Percentiles rank a stretch among this genome's conserved stretches.
phyloP scores from a whole-genome alignment of 2,113 vertebrate genomes.

The Aptenodytes patagonicus region DNA sequence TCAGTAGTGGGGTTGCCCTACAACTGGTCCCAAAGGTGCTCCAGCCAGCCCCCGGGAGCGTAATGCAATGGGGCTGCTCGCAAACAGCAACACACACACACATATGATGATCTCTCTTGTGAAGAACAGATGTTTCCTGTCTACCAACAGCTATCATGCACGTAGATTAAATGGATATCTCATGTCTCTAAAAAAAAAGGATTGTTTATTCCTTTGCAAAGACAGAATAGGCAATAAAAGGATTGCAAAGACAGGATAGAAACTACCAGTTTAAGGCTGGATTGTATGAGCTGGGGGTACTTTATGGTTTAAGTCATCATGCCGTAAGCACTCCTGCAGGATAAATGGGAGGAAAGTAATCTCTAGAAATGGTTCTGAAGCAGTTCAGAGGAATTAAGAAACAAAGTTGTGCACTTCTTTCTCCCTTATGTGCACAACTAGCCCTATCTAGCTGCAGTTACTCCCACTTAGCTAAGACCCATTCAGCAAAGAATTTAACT shows the following conservation, averaged over 20 bases:
- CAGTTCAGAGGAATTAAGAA: neutral
- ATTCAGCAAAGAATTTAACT: neutral
- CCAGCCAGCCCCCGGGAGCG: rapidly evolving
- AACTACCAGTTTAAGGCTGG: neutral
- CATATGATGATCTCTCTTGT: neutral
- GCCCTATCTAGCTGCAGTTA: neutral
- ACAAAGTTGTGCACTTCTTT: neutral
- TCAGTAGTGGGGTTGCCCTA: neutral
- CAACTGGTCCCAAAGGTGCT: neutral
- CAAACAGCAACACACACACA: neutral
- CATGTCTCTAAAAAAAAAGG: neutral
- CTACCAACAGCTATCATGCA: neutral
- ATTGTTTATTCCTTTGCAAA: neutral
- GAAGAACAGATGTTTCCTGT: neutral
- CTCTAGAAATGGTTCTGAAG: neutral
- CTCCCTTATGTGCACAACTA: neutral
- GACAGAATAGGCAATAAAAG: neutral
- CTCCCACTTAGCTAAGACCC: neutral
- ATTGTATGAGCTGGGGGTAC: neutral
- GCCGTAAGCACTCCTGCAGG: neutral
- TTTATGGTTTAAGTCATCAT: neutral
- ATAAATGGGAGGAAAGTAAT: neutral
- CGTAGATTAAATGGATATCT: neutral
- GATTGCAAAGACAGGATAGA: neutral
- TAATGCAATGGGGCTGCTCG: neutral